A percentile compares a stretch with the other conserved stretches of the same genome.
Evolutionary conservation across 2,888 invertebrate genomes (phyloP).

Genomic region (Diarsia rubi): DNA sequence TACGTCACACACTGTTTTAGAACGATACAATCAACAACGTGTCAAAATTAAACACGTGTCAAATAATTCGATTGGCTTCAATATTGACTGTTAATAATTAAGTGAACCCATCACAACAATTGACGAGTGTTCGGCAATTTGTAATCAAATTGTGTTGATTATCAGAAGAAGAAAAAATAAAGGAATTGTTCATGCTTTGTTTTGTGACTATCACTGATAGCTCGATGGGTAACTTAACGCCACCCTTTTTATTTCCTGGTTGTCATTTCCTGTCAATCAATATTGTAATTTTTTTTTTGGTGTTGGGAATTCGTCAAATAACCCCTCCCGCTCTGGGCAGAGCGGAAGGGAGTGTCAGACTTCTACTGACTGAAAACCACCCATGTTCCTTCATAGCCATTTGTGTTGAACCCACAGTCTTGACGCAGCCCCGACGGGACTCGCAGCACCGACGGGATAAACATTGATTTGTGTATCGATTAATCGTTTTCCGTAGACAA

Average conservation of each 20-base stretch:
- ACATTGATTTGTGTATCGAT: too few relatives aligned
- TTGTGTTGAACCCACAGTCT: too few relatives aligned
- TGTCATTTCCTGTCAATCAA: neutral
- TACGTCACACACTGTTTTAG: neutral
- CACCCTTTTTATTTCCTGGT: neutral
- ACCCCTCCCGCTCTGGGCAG: too few relatives aligned
- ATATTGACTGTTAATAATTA: neutral
- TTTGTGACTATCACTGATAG: neutral
- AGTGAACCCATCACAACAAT: neutral
- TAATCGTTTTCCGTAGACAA: too few relatives aligned
- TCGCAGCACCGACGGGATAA: too few relatives aligned
- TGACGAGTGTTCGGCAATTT: neutral
- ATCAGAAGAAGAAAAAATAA: too few relatives aligned
- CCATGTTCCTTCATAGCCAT: too few relatives aligned
- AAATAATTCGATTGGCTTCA: neutral
- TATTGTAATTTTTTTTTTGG: too few relatives aligned
- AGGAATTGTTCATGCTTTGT: neutral
- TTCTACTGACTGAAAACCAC: too few relatives aligned
- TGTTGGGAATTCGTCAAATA: too few relatives aligned
- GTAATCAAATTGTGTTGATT: neutral
- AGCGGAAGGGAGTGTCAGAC: too few relatives aligned
- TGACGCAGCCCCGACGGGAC: too few relatives aligned
- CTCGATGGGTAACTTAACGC: neutral
- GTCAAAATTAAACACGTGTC: constrained; percentile 4
- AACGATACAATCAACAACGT: neutral